These are phyloP conservation scores for Conus betulinus DNA, from an alignment of 1,140 invertebrate genomes.

Conservation along the genomic window DNA sequence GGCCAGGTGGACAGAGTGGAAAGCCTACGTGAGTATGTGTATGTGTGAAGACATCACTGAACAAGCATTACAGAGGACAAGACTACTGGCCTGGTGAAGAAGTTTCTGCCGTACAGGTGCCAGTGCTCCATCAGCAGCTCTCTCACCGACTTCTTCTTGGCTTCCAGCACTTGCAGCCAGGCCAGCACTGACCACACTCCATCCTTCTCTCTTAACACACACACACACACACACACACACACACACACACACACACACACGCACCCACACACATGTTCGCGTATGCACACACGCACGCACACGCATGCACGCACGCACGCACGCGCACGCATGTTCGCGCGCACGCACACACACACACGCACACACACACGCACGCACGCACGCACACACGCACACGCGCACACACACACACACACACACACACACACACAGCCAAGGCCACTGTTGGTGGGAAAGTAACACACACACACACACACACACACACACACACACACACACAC, in stretches of 20 bases:
- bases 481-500: too few relatives aligned
- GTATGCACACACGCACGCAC: background rate
- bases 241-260: background rate
- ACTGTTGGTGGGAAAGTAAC: too few relatives aligned
- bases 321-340: background rate
- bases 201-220: constrained; percentile 90
- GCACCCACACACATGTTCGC: background rate
- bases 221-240: too few relatives aligned
- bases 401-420: too few relatives aligned
- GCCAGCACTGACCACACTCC: constrained; percentile 98
- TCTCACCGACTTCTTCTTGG: constrained; percentile 80
- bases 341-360: too few relatives aligned
- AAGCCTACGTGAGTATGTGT: too few relatives aligned
- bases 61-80: background rate
- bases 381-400: too few relatives aligned
- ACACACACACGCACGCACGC: too few relatives aligned
- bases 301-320: constrained; percentile 1
- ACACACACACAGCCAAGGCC: too few relatives aligned
- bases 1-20: too few relatives aligned
- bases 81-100: constrained; percentile 85
- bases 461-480: too few relatives aligned
- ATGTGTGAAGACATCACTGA: too few relatives aligned
- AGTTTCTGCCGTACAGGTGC: constrained; percentile 94
- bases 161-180: constrained; percentile 92
- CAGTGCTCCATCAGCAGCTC: constrained; percentile 92